A percentile compares a stretch with the other conserved stretches of the same genome.
These are phyloP conservation scores for Cydia pomonella DNA, from an alignment of 1,140 invertebrate genomes.

Conservation along the genomic window DNA sequence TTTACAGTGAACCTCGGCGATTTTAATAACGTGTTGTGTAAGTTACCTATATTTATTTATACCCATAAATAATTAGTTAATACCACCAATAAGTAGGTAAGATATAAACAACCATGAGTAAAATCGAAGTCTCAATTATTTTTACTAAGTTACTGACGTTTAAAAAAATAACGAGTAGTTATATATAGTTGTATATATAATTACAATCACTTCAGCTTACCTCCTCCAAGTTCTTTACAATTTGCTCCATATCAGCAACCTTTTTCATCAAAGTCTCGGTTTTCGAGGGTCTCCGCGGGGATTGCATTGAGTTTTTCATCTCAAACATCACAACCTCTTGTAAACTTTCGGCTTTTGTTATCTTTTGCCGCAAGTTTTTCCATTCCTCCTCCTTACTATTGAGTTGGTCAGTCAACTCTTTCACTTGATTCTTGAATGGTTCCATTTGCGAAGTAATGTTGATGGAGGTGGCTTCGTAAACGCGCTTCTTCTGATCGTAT, in stretches of 20 bases:
- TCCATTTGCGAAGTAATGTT: constrained; percentile 80
- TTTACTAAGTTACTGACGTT: too few species aligned
- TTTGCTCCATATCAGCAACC: constrained; percentile 68
- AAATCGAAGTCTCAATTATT: too few species aligned
- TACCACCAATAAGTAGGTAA: too few species aligned
- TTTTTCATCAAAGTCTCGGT: constrained; percentile 75
- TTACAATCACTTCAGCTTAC: constrained; percentile 45
- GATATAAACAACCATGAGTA: too few species aligned
- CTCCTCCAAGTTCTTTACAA: constrained; percentile 74
- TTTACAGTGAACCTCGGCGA: too few species aligned
- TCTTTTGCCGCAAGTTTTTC: constrained; percentile 79
- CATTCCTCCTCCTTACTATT: constrained; percentile 78
- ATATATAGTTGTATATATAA: neutral
- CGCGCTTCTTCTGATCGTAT: constrained; percentile 78
- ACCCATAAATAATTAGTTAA: too few species aligned
- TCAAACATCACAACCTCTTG: constrained; percentile 77
- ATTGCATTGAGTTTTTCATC: constrained; percentile 78
- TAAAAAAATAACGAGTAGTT: too few species aligned
- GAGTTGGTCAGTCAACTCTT: constrained; percentile 69
- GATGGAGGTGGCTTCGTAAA: constrained; percentile 77
- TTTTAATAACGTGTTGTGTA: too few species aligned
- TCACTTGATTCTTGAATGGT: constrained; percentile 73
- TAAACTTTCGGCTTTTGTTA: constrained; percentile 78
- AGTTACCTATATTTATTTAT: too few species aligned
- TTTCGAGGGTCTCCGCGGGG: constrained; percentile 73